Conservation (phyloP, 2,113 vertebrate species). For the Calonectris borealis region DNA sequence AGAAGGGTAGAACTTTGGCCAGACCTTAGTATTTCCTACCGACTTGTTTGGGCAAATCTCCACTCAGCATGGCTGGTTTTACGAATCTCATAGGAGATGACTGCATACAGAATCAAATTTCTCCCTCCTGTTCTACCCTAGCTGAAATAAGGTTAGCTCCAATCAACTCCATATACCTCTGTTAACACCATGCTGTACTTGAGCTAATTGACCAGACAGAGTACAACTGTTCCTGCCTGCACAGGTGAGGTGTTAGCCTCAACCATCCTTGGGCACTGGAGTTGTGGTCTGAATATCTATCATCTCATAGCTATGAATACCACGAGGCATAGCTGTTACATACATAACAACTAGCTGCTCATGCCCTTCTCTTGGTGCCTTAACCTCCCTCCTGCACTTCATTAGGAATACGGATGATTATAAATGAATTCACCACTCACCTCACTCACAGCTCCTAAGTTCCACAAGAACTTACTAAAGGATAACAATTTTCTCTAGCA, state of each 20-base stretch:
- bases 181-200: neutral
- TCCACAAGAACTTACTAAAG: neutral
- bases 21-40: neutral
- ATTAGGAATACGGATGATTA: neutral
- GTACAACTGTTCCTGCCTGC: neutral
- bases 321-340: neutral
- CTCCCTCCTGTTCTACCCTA: neutral
- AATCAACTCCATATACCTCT: neutral
- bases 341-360: neutral
- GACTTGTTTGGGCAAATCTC: neutral
- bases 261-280: neutral
- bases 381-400: neutral
- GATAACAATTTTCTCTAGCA: neutral
- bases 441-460: neutral
- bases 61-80: neutral
- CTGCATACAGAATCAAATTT: neutral
- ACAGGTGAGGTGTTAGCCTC: neutral
- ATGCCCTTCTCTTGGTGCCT: neutral
- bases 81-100: accelerated
- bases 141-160: neutral
- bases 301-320: neutral
- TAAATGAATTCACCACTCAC: neutral
- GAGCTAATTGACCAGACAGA: neutral
- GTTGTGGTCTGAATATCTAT: neutral
- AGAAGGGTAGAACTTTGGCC: neutral